Base-by-base conservation (phyloP, 2,113 vertebrate species). In the Anarhynchus alexandrinus region DNA sequence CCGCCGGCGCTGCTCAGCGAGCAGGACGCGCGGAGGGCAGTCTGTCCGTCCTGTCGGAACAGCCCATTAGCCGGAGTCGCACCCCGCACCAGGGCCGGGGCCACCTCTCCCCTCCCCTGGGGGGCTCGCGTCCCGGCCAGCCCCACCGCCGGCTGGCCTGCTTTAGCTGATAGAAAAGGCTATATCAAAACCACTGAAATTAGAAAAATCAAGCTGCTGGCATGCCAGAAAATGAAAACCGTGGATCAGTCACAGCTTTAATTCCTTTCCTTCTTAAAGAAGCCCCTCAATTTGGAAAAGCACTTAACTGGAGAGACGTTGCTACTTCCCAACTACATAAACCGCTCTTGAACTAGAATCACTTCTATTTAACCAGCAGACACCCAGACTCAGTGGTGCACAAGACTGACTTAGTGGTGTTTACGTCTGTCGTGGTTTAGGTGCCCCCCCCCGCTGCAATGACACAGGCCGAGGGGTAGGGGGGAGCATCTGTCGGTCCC, bases 81-180 rank as follows among this genome's bases (percentile, higher is more conserved):
- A 71, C 8, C 80, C n/a, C 12, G 3, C 26, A 8, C 4, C 2
- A 25, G 52, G 49, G 74, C 54, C 40, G 36, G 30, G 59, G 36
- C 54, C 49, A 3, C 36, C 38, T 38, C 62, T 32, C 25, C 15
- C 23, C 23, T 40, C 2, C 25, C 76, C 69, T 0, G 0, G 4
- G 59, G 59, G 34, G 61, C 8, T 7, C 4, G 13, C 22, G 0
- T 26, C 47, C 38, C 20, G 4, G 55, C 18, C 57, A 69, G 43
- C n/a, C 40, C n/a, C 19, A 25, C 43, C 27, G 29, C 27, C 3
- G 21, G 47, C 47, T 21, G 19, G 6, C 25, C 52, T 59, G 43
- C 66, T 25, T 49, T 11, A 20, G 29, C 70, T 47, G 42, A 29
- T 15, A 29, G 55, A 21, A 76, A 32, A 78, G 34, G 32, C 21